A percentile compares a stretch with the other conserved stretches of the same genome.
Evolutionary conservation across 2,113 vertebrate species (phyloP).

Genomic region (Odontesthes bonariensis): DNA sequence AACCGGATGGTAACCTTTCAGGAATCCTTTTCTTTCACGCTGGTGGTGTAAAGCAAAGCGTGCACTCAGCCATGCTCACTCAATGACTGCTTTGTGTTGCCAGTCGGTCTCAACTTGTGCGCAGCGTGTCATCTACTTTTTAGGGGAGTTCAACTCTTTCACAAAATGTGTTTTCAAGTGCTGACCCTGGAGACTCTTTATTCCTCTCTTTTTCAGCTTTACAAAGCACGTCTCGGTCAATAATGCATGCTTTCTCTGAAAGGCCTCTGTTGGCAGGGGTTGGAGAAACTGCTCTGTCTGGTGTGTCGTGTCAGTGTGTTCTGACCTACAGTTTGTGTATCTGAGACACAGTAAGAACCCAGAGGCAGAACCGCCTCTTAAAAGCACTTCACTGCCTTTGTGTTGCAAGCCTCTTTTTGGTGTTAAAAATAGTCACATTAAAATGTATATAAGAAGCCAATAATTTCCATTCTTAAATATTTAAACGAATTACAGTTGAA

Average conservation of each 20-base stretch:
- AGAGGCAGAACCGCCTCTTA: background rate
- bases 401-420: background rate
- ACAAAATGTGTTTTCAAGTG: constrained; percentile 47
- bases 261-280: constrained; percentile 35
- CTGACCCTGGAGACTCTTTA: constrained; percentile 35
- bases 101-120: constrained; percentile 28
- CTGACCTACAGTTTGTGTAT: constrained; percentile 2
- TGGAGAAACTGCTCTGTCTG: background rate
- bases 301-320: background rate
- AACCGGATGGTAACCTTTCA: constrained; percentile 59
- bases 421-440: background rate
- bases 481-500: background rate
- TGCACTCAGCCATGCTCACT: constrained; percentile 42
- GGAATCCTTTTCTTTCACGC: constrained; percentile 12
- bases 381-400: background rate
- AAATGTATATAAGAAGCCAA: background rate
- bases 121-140: constrained; percentile 59
- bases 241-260: constrained; percentile 59
- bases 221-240: constrained; percentile 54
- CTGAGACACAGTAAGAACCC: background rate
- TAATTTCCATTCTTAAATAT: background rate
- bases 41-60: constrained; percentile 2
- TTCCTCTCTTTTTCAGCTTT: constrained; percentile 39
- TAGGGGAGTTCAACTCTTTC: constrained; percentile 32
- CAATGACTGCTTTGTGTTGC: constrained; percentile 59